Conservation (phyloP, 2,113 vertebrate species). For the Sylvilagus bachmani region DNA sequence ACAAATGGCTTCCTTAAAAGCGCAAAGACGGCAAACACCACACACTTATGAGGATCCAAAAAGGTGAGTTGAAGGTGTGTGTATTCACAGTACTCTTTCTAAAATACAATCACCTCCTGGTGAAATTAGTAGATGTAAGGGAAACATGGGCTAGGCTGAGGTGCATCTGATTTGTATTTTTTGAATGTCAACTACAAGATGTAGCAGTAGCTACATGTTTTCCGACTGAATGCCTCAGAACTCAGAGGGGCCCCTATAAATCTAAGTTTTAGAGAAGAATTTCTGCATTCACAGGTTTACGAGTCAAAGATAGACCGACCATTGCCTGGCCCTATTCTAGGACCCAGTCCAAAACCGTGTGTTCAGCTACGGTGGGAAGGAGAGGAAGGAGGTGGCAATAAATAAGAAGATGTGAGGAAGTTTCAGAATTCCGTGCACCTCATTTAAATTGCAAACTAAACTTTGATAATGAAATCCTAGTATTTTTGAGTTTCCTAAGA, state of each 20-base stretch:
- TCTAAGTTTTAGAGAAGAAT: constrained; percentile 34
- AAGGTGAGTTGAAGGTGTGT: background rate
- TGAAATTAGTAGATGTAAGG: background rate
- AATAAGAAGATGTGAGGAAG: constrained; percentile 52
- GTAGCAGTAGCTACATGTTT: background rate
- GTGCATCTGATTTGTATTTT: constrained; percentile 3
- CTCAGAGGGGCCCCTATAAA: constrained; percentile 41
- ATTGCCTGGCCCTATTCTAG: constrained; percentile 11
- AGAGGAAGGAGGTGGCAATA: background rate
- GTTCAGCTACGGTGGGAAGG: background rate
- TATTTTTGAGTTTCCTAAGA: constrained; percentile 63
- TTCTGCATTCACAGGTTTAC: background rate
- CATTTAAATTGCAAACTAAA: constrained; percentile 64
- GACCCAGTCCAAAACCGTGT: background rate
- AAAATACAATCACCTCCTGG: constrained; percentile 42
- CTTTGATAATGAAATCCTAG: constrained; percentile 63
- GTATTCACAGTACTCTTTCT: background rate
- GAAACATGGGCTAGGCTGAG: background rate
- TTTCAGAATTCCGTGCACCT: constrained; percentile 59
- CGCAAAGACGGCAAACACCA: background rate
- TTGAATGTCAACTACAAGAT: background rate
- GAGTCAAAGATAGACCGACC: constrained; percentile 40
- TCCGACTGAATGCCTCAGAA: background rate
- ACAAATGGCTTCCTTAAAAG: constrained; percentile 47
- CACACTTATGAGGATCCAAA: background rate